phyloP scores from a whole-genome alignment of 2,797 vertebrate species.

The Ataeniobius toweri region DNA sequence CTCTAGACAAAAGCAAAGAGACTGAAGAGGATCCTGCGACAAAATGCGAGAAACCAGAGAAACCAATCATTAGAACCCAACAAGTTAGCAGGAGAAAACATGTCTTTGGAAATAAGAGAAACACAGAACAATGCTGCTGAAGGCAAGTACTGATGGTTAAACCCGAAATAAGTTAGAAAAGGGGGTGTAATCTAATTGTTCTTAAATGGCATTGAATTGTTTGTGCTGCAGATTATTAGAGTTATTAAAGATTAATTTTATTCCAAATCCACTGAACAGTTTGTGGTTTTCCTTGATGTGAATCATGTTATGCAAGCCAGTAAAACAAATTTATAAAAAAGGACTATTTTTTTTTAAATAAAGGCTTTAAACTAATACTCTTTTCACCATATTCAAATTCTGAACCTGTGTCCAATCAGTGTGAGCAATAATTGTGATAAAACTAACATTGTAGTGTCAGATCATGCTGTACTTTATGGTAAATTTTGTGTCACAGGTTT shows the following conservation, averaged over 20 bases:
- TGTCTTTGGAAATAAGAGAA: constrained; percentile 26
- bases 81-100: constrained; percentile 52
- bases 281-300: neutral
- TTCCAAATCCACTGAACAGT: neutral
- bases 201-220: neutral
- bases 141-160: constrained; percentile 50
- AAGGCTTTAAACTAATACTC: no score
- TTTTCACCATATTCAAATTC: no score
- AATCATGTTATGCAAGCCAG: neutral
- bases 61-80: constrained; percentile 58
- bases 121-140: constrained; percentile 20
- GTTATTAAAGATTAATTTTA: neutral
- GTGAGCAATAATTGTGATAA: neutral
- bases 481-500: neutral
- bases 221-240: neutral
- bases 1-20: constrained; percentile 24
- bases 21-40: constrained; percentile 9
- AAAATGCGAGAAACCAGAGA: constrained; percentile 19
- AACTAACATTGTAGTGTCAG: no score
- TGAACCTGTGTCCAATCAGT: no score
- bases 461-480: no score
- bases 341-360: no score
- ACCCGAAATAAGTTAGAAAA: neutral
- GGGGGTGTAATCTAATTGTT: neutral
- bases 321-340: neutral